A percentile compares a stretch with the other conserved stretches of the same genome.
Evolutionary conservation across 2,113 vertebrate species (phyloP).

Genomic region (Cynocephalus volans): DNA sequence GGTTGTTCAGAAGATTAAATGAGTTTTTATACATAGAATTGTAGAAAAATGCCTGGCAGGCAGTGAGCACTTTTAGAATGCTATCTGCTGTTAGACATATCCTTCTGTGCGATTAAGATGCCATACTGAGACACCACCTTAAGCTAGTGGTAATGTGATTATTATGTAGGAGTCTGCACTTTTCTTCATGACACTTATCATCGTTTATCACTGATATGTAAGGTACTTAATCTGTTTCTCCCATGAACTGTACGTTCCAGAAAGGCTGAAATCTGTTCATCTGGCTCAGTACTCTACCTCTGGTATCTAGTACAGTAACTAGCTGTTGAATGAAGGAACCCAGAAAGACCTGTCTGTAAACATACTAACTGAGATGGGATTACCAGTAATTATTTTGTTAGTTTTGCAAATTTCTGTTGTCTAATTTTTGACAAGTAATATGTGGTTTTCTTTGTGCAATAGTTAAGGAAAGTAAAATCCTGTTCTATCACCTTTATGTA

Average conservation of each 20-base stretch:
- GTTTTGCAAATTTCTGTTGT: constrained; percentile 42
- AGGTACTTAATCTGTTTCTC: not conserved
- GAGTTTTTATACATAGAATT: not conserved
- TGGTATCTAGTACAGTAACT: not conserved
- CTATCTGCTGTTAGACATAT: not conserved
- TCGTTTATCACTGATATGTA: not conserved
- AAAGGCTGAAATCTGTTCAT: not conserved
- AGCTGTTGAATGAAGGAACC: not conserved
- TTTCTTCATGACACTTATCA: not conserved
- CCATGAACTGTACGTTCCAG: not conserved
- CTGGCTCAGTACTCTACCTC: not conserved
- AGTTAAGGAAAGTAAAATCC: constrained; percentile 7
- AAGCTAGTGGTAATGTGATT: not conserved
- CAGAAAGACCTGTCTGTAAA: not conserved
- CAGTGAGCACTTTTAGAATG: not conserved
- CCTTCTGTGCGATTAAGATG: not conserved
- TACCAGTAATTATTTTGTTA: not conserved
- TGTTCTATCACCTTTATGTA: not conserved
- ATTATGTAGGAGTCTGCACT: not conserved
- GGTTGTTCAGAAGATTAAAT: not conserved
- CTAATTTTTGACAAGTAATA: not conserved
- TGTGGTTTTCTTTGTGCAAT: not conserved
- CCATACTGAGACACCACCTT: not conserved
- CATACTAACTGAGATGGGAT: not conserved
- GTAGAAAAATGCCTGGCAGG: not conserved